Conservation (phyloP, 1,140 invertebrate genomes). For the Apolygus lucorum region DNA sequence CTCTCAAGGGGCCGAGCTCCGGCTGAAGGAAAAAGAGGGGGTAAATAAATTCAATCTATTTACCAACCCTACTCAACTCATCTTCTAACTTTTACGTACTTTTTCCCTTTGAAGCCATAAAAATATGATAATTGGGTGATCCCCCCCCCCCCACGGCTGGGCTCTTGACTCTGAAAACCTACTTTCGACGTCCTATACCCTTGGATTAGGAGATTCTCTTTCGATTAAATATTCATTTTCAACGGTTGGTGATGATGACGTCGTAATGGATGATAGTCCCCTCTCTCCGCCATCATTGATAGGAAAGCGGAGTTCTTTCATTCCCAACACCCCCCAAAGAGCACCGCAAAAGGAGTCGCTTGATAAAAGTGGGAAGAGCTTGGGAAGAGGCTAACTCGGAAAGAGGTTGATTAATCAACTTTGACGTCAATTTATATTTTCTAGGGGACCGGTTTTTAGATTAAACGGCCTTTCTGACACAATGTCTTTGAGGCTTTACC, state of each 20-base stretch:
- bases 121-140: conserved; percentile 34
- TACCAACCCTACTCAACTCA: conserved; percentile 18
- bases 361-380: background rate
- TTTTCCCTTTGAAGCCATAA: conserved; percentile 34
- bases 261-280: conserved; percentile 25
- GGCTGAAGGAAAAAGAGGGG: conserved; percentile 4
- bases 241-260: conserved; percentile 20
- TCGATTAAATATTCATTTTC: conserved; percentile 29
- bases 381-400: background rate
- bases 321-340: background rate
- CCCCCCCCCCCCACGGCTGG: background rate
- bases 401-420: conserved; percentile 23
- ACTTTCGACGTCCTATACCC: background rate
- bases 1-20: conserved; percentile 2
- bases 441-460: conserved; percentile 9
- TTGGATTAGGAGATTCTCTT: conserved; percentile 13
- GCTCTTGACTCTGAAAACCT: background rate
- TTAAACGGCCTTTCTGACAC: conserved; percentile 9
- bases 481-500: conserved; percentile 15
- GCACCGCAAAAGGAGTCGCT: background rate
- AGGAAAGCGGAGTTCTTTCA: background rate
- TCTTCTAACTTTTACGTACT: conserved; percentile 33
- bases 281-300: background rate
- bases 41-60: conserved; percentile 34
- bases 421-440: conserved; percentile 22